Evolutionary conservation across 2,797 vertebrate species (phyloP), one percentile per base, ranked within the genome.

Genomic region (Microcaecilia unicolor): DNA sequence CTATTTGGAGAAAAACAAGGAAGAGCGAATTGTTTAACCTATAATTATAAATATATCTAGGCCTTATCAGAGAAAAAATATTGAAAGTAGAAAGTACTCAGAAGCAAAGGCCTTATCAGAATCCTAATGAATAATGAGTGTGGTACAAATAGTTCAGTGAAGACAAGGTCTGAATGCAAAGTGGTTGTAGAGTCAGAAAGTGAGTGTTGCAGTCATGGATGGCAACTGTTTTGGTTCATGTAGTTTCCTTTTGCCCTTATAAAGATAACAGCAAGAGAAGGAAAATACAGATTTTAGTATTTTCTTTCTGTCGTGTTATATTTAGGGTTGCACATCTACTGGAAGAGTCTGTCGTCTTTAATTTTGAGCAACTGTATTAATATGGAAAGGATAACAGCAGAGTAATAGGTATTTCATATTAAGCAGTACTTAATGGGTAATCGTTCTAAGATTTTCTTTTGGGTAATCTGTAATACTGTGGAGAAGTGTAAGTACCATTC

Each of bases 381-480:
- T 45, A 55, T 44, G 15, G 9, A 34, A 54, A 31, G 19, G 58
- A 47, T 41, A 48, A n/a, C 6, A 18, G 6, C 15, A 6, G 18
- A 40, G 26, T 37, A 26, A 2, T 26, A 18, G 19, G 1, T 22
- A 29, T 21, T 37, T 62, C 2, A 7, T 45, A 39, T 48, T 59
- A 33, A 24, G 38, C 28, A 44, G 17, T 54, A 9, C 6, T 52
- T 7, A 65, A 29, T 55, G 34, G 34, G n/a, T n/a, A 34, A 35
- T 58, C 35, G 16, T 31, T 57, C 52, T 17, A 39, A 35, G 12
- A 15, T 2, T 31, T 52, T 56, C 36, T 11, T 18, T 31, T 22
- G 42, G 5, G 8, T 37, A 64, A 65, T 33, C 10, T 44, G 20
- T 15, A 55, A 1, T 49, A 44, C 31, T 51, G 4, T 22, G 59